These are phyloP conservation scores for Varecia variegata DNA, from an alignment of 2,797 vertebrate genomes.

Conservation along the genomic window DNA sequence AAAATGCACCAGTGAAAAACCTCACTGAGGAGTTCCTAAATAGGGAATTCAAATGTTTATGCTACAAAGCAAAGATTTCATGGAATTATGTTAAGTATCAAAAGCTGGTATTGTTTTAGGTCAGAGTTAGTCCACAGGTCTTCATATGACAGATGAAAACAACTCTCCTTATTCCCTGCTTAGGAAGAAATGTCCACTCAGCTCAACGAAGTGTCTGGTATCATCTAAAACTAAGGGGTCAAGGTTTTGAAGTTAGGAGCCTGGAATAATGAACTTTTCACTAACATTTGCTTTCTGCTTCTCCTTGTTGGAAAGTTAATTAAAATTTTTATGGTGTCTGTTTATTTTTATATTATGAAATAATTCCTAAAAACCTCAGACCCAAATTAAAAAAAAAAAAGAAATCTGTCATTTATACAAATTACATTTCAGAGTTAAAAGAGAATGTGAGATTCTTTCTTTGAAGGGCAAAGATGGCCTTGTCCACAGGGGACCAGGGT, in stretches of 20 bases:
- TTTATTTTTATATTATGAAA: background rate
- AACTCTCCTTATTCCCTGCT: background rate
- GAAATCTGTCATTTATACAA: background rate
- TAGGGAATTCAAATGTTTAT: background rate
- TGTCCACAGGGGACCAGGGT: accelerated
- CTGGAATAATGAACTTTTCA: background rate
- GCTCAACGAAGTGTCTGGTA: background rate
- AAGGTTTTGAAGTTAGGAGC: background rate
- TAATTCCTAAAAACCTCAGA: too few relatives aligned
- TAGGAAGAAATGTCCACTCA: background rate
- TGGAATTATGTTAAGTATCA: background rate
- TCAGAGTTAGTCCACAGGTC: background rate
- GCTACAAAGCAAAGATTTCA: background rate
- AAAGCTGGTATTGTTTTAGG: background rate
- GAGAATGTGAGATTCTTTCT: background rate
- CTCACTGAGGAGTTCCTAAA: background rate
- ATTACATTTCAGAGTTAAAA: background rate
- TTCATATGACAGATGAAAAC: background rate
- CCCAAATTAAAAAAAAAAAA: background rate
- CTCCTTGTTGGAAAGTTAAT: background rate
- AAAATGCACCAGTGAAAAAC: background rate
- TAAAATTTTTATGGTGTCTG: background rate
- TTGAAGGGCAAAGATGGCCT: too few relatives aligned
- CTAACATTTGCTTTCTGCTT: background rate
- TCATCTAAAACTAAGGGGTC: background rate